Base-by-base conservation (phyloP, 2,888 invertebrate genomes). In the Megaustenia siamemsis region DNA sequence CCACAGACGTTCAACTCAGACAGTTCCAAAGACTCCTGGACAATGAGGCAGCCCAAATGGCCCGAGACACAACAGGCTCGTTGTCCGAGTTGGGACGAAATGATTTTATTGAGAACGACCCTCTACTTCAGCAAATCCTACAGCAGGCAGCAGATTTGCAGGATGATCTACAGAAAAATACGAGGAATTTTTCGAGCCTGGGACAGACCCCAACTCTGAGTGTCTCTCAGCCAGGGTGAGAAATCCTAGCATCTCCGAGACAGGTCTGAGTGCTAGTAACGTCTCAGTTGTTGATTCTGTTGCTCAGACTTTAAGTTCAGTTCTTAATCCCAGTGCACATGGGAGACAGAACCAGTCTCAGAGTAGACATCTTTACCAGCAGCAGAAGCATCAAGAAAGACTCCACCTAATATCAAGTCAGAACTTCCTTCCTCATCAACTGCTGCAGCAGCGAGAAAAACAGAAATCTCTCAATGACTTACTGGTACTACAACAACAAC, bases 111-210 rank as follows among this genome's bases (percentile, higher is more conserved):
- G 81, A 78, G 4, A 85, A 88, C 8, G 91, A 93, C 78, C 92
- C 92, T 8, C 95, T 96, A 86, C 95, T 98, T 81, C 97, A 97
- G 5, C 97, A 97, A 91, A 96, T 98, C 90, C 94, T 98, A 89
- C 97, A 98, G 94, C 96, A 96, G 93, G 96, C 97, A 86, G 96
- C 97, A 92, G 97, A 97, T 88, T 96, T 96, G 92, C 91, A 93
- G 73, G 89, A 90, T 24, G 92, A 92, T 71, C 77, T 92, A 21
- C 66, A 66, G 68, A 76, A 75, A 18, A 66, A 76, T 45, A 45
- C 10, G 40, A 40, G 10, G 60, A 45, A 45, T 8, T 43, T 24
- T 43, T 53, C 66, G 18, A 63, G 60, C 28, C n/a, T 28, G 45
- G 40, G n/a, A 24, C 66, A 49, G 63, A 71, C 4, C 24, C 10